A percentile compares a stretch with the other conserved stretches of the same genome.
phyloP scores from a whole-genome alignment of 2,888 invertebrate species.

The Melangyna quadrimaculata region DNA sequence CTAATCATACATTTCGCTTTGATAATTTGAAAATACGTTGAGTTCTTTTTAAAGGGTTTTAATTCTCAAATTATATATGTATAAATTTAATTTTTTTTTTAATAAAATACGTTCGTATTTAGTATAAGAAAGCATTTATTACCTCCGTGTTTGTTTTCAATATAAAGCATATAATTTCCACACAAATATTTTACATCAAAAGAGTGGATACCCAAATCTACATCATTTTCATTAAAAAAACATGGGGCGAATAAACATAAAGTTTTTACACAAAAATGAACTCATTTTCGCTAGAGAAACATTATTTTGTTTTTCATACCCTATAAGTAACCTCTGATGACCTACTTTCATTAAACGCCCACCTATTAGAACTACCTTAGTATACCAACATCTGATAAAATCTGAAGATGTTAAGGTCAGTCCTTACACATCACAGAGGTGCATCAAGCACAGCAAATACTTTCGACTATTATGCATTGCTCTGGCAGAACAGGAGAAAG shows the following conservation, averaged over 20 bases:
- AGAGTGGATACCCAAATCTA: no score
- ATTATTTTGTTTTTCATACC: not conserved
- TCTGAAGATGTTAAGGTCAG: conserved; percentile 52
- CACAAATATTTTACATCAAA: no score
- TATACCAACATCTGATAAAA: conserved; percentile 54
- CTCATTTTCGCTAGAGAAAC: not conserved
- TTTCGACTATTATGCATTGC: conserved; percentile 21
- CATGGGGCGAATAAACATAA: not conserved
- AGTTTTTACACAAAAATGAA: not conserved
- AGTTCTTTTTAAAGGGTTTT: no score
- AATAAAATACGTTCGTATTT: no score
- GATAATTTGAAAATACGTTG: no score
- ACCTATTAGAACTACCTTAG: conserved; percentile 31
- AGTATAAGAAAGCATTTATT: no score
- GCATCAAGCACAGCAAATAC: conserved; percentile 2
- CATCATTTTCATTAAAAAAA: no score
- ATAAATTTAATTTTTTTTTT: no score
- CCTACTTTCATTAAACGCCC: conserved; percentile 40
- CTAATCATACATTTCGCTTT: no score
- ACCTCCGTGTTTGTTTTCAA: no score
- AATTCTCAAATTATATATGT: no score
- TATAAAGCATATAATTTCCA: no score
- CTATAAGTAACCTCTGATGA: conserved; percentile 25
- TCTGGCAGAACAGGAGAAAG: conserved; percentile 18
- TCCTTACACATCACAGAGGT: not conserved